Evolutionary conservation across 2,797 vertebrate genomes (phyloP).

Genomic region (Sylvilagus floridanus): DNA sequence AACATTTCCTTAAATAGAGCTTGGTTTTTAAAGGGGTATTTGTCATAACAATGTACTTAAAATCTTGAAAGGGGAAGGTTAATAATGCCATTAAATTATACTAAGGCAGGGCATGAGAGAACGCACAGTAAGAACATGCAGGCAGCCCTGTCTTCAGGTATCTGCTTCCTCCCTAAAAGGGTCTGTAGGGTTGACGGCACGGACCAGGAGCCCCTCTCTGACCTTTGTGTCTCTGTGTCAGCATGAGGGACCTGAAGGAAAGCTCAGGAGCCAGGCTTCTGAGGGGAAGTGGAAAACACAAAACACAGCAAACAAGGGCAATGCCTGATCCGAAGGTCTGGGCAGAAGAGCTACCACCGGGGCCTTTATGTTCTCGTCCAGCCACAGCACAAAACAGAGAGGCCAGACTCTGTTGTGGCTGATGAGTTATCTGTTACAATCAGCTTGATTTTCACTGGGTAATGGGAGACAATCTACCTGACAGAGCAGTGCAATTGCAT

Average conservation of each 20-base stretch:
- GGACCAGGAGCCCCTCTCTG: not conserved
- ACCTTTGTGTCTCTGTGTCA: not conserved
- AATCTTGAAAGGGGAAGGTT: slow-evolving; percentile 62
- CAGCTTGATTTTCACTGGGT: not conserved
- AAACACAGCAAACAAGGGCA: not conserved
- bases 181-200: not conserved
- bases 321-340: not conserved
- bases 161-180: not conserved
- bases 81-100: slow-evolving; percentile 31
- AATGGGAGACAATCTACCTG: not conserved
- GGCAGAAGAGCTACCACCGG: not conserved
- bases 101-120: not conserved
- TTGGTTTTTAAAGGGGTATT: slow-evolving; percentile 72
- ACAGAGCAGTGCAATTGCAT: fast-evolving
- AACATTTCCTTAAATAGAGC: slow-evolving; percentile 76
- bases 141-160: not conserved
- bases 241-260: not conserved
- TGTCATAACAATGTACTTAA: slow-evolving; percentile 65
- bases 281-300: not conserved
- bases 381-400: not conserved
- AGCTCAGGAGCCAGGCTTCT: not conserved
- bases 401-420: not conserved
- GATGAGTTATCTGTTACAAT: not conserved
- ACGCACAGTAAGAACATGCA: not conserved
- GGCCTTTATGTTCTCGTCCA: not conserved